Conservation (phyloP, 2,797 vertebrate genomes). For the Acomys russatus region DNA sequence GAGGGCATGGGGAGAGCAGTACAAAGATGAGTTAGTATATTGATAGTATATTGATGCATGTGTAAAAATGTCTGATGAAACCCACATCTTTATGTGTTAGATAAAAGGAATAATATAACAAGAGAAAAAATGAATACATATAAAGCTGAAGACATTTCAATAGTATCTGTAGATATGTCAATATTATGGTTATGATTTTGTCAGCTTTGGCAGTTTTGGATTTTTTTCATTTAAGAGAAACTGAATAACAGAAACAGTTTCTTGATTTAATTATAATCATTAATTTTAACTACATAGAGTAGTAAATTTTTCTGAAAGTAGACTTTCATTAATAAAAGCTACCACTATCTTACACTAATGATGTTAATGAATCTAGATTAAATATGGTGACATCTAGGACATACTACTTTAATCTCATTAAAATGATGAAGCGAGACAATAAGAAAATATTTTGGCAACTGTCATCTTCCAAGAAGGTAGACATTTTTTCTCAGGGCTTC, state of each 20-base stretch:
- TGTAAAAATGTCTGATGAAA: not conserved
- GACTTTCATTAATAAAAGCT: constrained; percentile 52
- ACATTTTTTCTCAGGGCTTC: not conserved
- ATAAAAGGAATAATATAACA: not conserved
- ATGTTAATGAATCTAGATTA: constrained; percentile 21
- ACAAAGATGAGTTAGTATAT: not conserved
- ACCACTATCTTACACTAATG: not conserved
- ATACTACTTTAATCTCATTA: constrained; percentile 79
- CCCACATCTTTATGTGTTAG: not conserved
- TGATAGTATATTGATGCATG: not conserved
- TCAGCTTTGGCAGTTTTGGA: not conserved
- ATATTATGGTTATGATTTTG: constrained; percentile 50
- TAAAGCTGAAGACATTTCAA: not conserved
- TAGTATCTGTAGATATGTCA: not conserved
- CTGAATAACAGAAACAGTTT: not conserved
- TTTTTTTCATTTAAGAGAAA: constrained; percentile 9
- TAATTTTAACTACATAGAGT: constrained; percentile 11
- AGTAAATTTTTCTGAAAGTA: constrained; percentile 52
- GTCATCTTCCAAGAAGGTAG: constrained; percentile 48
- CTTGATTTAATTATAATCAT: not conserved
- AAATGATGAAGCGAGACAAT: constrained; percentile 57
- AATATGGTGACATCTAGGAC: not conserved
- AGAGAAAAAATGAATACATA: not conserved
- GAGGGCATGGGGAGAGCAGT: not conserved
- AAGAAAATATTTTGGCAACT: constrained; percentile 76